Conservation (phyloP, 1,140 invertebrate species). For the Radopholus similis region DNA sequence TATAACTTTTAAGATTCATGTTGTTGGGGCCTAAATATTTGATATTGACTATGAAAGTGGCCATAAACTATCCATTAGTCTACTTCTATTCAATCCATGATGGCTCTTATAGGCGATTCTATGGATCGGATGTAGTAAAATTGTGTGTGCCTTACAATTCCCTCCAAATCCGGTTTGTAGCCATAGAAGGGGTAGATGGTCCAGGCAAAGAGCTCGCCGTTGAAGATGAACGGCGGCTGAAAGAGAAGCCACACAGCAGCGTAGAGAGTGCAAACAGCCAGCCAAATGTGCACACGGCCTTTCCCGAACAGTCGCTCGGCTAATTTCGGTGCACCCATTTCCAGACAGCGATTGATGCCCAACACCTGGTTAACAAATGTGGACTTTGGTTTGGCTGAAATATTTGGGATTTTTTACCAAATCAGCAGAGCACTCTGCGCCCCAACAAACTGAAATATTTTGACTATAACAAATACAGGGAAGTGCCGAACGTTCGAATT, state of each 20-base stretch:
- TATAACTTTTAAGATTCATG: too few relatives aligned
- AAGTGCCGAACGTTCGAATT: too few relatives aligned
- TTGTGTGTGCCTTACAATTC: not conserved
- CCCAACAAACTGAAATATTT: slow-evolving; percentile 3
- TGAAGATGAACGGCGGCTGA: slow-evolving; percentile 1
- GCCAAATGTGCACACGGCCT: not conserved
- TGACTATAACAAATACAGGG: too few relatives aligned
- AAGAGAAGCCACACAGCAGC: slow-evolving; percentile 1
- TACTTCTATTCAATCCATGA: too few relatives aligned
- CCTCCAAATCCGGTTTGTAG: too few relatives aligned
- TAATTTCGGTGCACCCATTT: not conserved
- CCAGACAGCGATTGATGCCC: too few relatives aligned
- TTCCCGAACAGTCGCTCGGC: not conserved
- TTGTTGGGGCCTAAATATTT: too few relatives aligned
- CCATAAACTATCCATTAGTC: too few relatives aligned
- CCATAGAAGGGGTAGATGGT: too few relatives aligned
- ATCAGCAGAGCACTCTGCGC: not conserved
- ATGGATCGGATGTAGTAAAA: not conserved
- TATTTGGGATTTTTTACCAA: too few relatives aligned
- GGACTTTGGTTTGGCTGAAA: not conserved
- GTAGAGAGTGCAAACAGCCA: slow-evolving; percentile 1
- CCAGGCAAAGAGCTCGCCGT: too few relatives aligned
- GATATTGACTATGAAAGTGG: too few relatives aligned
- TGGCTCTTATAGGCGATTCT: not conserved
- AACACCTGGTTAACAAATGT: not conserved